A percentile compares a stretch with the other conserved stretches of the same genome.
These are phyloP conservation scores for Lepilemur septentrionalis DNA, from an alignment of 2,797 vertebrate species.

Conservation along the genomic window DNA sequence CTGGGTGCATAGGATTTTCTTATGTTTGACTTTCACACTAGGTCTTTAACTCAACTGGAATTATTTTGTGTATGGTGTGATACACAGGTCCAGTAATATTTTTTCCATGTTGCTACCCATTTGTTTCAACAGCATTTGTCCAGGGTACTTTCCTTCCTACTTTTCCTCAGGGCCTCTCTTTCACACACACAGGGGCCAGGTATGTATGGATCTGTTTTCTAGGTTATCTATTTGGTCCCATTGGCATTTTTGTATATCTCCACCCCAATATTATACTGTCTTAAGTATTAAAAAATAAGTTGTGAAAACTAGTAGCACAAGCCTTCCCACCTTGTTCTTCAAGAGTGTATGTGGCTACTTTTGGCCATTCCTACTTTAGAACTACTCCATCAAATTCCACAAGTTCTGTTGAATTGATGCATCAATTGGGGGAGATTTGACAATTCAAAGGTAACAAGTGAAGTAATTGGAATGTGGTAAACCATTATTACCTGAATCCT, in stretches of 20 bases:
- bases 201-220: neutral
- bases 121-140: neutral
- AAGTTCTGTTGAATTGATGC: neutral
- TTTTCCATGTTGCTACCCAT: neutral
- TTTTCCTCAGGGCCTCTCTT: neutral
- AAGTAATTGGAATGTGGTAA: neutral
- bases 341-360: neutral
- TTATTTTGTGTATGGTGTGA: neutral
- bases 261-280: neutral
- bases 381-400: neutral
- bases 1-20: neutral
- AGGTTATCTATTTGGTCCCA: neutral
- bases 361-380: neutral
- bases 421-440: neutral
- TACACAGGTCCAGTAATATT: neutral
- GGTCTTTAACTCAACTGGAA: neutral
- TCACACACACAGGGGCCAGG: neutral
- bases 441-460: neutral
- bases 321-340: neutral
- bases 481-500: neutral
- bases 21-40: neutral
- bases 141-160: neutral
- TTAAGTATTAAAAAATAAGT: neutral
- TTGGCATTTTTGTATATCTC: neutral
- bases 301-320: neutral